Conservation (phyloP, 2,888 invertebrate genomes). For the Oscheius myriophilus region DNA sequence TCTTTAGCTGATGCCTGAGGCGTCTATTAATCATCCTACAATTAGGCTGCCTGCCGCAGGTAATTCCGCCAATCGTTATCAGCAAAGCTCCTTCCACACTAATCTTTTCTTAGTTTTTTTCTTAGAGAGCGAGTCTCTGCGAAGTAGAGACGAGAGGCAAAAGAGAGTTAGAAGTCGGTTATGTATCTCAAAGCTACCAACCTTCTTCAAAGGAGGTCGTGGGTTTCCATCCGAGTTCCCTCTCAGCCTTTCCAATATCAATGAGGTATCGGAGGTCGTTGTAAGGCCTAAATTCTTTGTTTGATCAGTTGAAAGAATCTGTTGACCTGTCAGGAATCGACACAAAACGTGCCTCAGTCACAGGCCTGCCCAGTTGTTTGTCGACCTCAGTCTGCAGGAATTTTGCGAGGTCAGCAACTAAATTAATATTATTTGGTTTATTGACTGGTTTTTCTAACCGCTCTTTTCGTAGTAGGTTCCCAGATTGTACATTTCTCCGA, state of each 20-base stretch:
- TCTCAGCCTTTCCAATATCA: constrained; percentile 62
- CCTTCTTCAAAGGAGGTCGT: constrained; percentile 63
- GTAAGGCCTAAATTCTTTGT: constrained; percentile 59
- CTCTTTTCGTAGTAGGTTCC: constrained; percentile 69
- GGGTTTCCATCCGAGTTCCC: constrained; percentile 64
- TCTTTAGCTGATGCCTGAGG: constrained; percentile 14
- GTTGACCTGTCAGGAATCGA: constrained; percentile 58
- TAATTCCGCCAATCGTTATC: background rate
- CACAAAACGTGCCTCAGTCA: constrained; percentile 48
- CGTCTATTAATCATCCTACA: background rate
- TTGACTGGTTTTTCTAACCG: constrained; percentile 39
- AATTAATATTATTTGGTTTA: constrained; percentile 25
- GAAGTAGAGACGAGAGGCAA: background rate
- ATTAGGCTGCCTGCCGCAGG: background rate
- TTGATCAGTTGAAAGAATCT: background rate
- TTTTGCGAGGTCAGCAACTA: constrained; percentile 64
- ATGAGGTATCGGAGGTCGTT: constrained; percentile 69
- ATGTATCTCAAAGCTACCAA: constrained; percentile 4
- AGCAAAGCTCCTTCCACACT: no score
- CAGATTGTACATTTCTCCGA: constrained; percentile 68
- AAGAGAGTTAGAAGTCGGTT: background rate
- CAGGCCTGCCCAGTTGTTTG: constrained; percentile 53
- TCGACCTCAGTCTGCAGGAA: constrained; percentile 66
- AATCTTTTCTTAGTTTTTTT: background rate
- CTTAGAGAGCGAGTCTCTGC: no score